Evolutionary conservation across 1,140 invertebrate species (phyloP), one percentile per base, ranked within the genome.

Genomic region (Xylocopa sonorina): DNA sequence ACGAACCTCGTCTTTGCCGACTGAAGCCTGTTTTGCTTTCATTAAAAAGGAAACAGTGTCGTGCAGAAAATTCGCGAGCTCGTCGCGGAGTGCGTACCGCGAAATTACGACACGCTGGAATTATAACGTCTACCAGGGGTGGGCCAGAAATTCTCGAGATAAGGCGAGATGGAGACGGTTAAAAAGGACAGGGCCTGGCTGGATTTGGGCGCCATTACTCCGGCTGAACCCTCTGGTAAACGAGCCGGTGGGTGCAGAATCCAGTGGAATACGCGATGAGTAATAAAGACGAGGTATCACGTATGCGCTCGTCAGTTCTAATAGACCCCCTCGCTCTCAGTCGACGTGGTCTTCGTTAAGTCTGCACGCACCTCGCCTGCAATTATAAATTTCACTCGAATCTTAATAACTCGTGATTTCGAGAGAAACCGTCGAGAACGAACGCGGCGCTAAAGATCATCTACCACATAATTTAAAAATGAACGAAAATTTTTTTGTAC

Each of bases 41-140:
- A n/a, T n/a, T n/a, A n/a, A n/a, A n/a, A n/a, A n/a, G n/a, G n/a
- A n/a, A n/a, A n/a, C n/a, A n/a, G n/a, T n/a, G n/a, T n/a, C n/a
- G n/a, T n/a, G 51, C 9, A 21, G 51, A 53, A 53, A 53, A 53
- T n/a, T 53, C 21, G 21, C 16, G 18, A 53, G 24, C 51, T 53
- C 21, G 10, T 24, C 24, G n/a, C 21, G 9, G 51, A 24, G 21
- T 53, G 51, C 21, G 51, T 53, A 53, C 5, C 67, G 77, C 81
- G 82, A 88, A 87, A 88, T 87, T 88, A 87, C 78, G 83, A 87
- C 78, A 74, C n/a, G 41, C 46, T 27, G 46, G 85, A 88, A 78
- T 89, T 89, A 89, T 82, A 82, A 80, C 69, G 72, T 78, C 27
- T 81, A 75, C 75, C n/a, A n/a, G 78, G 88, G 87, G 86, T 89